These are phyloP conservation scores for Hemibagrus wyckioides DNA, from an alignment of 2,113 vertebrate species.

Conservation along the genomic window DNA sequence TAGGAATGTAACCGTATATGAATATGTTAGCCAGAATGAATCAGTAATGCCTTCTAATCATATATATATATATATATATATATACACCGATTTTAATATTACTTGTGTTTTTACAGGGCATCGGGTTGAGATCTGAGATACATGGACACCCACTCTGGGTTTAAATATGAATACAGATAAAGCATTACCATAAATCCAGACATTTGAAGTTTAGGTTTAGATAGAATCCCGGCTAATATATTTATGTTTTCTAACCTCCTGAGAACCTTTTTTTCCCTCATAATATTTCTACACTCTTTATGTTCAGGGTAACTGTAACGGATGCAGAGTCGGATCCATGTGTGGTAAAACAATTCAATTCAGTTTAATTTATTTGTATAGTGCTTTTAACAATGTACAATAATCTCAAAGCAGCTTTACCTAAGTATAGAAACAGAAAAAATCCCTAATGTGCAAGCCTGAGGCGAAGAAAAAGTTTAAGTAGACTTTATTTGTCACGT, in stretches of 20 bases:
- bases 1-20: neutral
- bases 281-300: neutral
- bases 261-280: neutral
- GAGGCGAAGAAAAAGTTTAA: too few relatives aligned
- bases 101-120: neutral
- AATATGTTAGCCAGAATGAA: neutral
- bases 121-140: neutral
- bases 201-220: neutral
- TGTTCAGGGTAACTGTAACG: too few relatives aligned
- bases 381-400: too few relatives aligned
- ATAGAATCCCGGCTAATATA: neutral
- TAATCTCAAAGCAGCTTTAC: too few relatives aligned
- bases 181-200: neutral
- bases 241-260: neutral
- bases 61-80: neutral
- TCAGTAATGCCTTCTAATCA: neutral
- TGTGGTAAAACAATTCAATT: too few relatives aligned
- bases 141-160: too few relatives aligned
- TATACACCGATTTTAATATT: neutral
- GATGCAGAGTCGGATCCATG: too few relatives aligned
- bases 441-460: too few relatives aligned
- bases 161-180: neutral
- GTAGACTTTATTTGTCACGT: too few relatives aligned
- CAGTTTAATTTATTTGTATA: too few relatives aligned
- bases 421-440: too few relatives aligned